Percentiles rank a stretch among this genome's conserved stretches.
Evolutionary conservation across 2,113 vertebrate genomes (phyloP).

Genomic region (Xiphophorus hellerii): DNA sequence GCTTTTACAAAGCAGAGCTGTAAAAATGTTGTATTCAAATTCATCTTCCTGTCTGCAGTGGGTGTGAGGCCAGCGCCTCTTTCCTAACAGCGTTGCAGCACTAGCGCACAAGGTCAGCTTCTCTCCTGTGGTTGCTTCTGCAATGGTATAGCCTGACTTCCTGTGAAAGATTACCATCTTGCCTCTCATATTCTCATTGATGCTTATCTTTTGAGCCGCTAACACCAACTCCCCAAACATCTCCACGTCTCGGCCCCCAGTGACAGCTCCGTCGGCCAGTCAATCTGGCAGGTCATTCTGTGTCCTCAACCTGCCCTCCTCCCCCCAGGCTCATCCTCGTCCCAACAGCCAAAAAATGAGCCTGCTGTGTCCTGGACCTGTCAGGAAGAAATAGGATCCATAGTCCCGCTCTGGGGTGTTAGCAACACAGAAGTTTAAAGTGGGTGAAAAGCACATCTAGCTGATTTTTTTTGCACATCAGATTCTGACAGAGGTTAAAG

Average conservation of each 20-base stretch:
- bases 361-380: slow-evolving; percentile 57
- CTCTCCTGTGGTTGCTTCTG: slow-evolving; percentile 79
- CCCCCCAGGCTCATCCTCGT: not conserved
- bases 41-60: slow-evolving; percentile 43
- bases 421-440: slow-evolving; percentile 28
- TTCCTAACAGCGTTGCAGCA: slow-evolving; percentile 46
- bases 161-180: slow-evolving; percentile 80
- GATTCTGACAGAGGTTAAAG: not conserved
- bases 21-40: not conserved
- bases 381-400: slow-evolving; percentile 72
- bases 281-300: slow-evolving; percentile 68
- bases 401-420: slow-evolving; percentile 37
- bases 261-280: slow-evolving; percentile 61
- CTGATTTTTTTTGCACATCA: slow-evolving; percentile 4
- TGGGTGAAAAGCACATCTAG: slow-evolving; percentile 13
- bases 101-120: slow-evolving; percentile 75
- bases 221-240: slow-evolving; percentile 59
- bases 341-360: slow-evolving; percentile 51
- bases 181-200: slow-evolving; percentile 77
- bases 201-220: slow-evolving; percentile 74
- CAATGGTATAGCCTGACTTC: slow-evolving; percentile 78
- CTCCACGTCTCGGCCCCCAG: slow-evolving; percentile 66
- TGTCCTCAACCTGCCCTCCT: slow-evolving; percentile 18
- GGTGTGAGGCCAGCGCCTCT: slow-evolving; percentile 24
- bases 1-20: not conserved